phyloP scores from a whole-genome alignment of 1,140 invertebrate species.

The Mylabris phalerata region DNA sequence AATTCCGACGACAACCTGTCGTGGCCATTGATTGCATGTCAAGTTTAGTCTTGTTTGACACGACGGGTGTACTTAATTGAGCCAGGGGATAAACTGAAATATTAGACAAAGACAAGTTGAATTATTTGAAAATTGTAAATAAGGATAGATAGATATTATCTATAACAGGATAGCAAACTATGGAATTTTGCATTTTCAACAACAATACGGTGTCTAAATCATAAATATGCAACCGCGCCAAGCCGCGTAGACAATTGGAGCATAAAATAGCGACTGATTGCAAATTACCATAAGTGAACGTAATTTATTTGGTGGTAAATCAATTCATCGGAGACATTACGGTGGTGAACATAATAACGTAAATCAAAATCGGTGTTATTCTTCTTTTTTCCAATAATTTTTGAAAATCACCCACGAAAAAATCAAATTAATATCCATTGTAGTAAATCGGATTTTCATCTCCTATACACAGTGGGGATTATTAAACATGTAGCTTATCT shows the following conservation, averaged over 20 bases:
- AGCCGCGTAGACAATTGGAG: conserved; percentile 6
- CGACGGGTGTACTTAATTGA: conserved; percentile 11
- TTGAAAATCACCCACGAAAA: no score
- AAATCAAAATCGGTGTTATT: conserved; percentile 1
- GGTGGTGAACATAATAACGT: conserved; percentile 12
- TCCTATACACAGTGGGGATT: no score
- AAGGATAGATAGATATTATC: no score
- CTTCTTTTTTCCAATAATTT: neutral
- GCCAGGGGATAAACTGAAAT: neutral
- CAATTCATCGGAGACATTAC: conserved; percentile 10
- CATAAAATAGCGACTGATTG: conserved; percentile 24
- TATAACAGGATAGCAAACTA: no score
- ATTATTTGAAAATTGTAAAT: no score
- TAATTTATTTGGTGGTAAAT: conserved; percentile 18
- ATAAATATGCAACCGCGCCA: conserved; percentile 23
- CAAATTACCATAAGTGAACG: conserved; percentile 25
- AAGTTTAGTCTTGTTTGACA: conserved; percentile 5
- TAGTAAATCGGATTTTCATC: no score
- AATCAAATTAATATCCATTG: no score
- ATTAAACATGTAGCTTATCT: no score
- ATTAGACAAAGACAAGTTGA: no score
- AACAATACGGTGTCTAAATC: conserved; percentile 18
- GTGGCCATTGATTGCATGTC: conserved; percentile 14
- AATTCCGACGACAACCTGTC: conserved; percentile 14
- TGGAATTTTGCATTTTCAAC: conserved; percentile 1